Percentiles rank a stretch among this genome's conserved stretches.
Conservation (phyloP, 1,140 invertebrate genomes). For the Drosophila carrolli region DNA sequence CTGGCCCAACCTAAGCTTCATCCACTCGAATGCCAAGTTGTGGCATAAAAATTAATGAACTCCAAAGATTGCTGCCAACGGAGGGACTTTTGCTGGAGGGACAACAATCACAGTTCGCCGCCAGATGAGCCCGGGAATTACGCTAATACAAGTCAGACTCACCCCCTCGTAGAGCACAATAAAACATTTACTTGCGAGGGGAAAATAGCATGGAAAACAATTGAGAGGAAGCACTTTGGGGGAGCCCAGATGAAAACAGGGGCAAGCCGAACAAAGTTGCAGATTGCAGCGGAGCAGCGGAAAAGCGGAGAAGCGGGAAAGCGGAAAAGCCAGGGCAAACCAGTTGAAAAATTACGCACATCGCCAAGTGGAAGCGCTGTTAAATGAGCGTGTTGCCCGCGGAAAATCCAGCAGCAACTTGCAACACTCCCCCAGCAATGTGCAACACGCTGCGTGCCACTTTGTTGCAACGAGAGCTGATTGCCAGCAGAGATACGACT, state of each 20-base stretch:
- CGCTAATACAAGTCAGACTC: slow-evolving; percentile 59
- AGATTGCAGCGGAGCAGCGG: slow-evolving; percentile 10
- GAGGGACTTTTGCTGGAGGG: slow-evolving; percentile 4
- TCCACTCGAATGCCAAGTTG: slow-evolving; percentile 56
- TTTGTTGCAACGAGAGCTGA: slow-evolving; percentile 41
- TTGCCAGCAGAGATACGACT: slow-evolving; percentile 44
- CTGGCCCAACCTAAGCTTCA: slow-evolving; percentile 6
- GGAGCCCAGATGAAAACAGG: neutral
- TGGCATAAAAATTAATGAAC: slow-evolving; percentile 76
- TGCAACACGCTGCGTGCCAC: slow-evolving; percentile 23
- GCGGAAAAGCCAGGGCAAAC: slow-evolving; percentile 29
- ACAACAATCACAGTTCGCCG: slow-evolving; percentile 55
- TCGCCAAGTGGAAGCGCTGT: slow-evolving; percentile 26
- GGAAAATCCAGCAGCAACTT: slow-evolving; percentile 15
- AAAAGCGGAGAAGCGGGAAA: neutral
- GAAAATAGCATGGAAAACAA: slow-evolving; percentile 50
- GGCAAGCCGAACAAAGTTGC: neutral
- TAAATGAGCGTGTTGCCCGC: slow-evolving; percentile 66
- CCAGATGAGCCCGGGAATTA: slow-evolving; percentile 69
- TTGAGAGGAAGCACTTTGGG: slow-evolving; percentile 39
- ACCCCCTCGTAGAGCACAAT: slow-evolving; percentile 32
- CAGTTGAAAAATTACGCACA: slow-evolving; percentile 72
- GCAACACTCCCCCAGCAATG: slow-evolving; percentile 5
- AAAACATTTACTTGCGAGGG: slow-evolving; percentile 47
- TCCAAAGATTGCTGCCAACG: slow-evolving; percentile 43